Evolutionary conservation across 2,888 invertebrate species (phyloP).

Genomic region (Drosophila monieri): DNA sequence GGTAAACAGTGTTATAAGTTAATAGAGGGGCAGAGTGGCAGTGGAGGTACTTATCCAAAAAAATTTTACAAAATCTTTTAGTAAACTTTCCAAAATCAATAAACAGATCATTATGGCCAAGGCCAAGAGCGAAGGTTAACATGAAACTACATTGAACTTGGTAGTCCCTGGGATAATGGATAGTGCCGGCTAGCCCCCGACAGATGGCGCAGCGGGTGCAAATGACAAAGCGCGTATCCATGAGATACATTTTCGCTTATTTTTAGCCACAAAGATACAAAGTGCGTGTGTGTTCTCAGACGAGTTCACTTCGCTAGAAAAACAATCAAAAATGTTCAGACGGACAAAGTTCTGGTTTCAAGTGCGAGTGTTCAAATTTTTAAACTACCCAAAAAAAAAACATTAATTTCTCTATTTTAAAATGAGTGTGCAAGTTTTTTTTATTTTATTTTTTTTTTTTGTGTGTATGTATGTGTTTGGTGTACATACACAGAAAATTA

Average conservation of each 20-base stretch:
- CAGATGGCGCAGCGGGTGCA: conserved; percentile 39
- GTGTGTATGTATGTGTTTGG: conserved; percentile 36
- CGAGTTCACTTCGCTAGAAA: conserved; percentile 32
- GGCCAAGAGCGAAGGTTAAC: conserved; percentile 4
- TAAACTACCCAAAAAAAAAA: conserved; percentile 3
- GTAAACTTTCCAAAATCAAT: neutral
- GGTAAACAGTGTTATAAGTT: conserved; percentile 18
- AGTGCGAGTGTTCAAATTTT: conserved; percentile 15
- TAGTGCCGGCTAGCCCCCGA: conserved; percentile 4
- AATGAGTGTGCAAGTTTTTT: conserved; percentile 50
- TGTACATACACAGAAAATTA: conserved; percentile 57
- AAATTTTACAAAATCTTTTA: no score
- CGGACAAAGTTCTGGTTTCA: conserved; percentile 37
- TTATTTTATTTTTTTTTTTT: conserved; percentile 2
- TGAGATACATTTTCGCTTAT: conserved; percentile 35
- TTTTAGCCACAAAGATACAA: conserved; percentile 23
- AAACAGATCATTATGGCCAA: neutral
- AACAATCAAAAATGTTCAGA: conserved; percentile 33
- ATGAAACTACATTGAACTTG: conserved; percentile 28
- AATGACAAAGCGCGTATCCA: conserved; percentile 29
- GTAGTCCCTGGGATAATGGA: neutral
- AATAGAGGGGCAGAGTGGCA: neutral
- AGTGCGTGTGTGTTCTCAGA: conserved; percentile 18
- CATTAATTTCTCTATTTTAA: conserved; percentile 50
- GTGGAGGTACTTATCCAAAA: neutral